Evolutionary conservation across 2,113 vertebrate genomes (phyloP).

Genomic region (Petaurus breviceps): DNA sequence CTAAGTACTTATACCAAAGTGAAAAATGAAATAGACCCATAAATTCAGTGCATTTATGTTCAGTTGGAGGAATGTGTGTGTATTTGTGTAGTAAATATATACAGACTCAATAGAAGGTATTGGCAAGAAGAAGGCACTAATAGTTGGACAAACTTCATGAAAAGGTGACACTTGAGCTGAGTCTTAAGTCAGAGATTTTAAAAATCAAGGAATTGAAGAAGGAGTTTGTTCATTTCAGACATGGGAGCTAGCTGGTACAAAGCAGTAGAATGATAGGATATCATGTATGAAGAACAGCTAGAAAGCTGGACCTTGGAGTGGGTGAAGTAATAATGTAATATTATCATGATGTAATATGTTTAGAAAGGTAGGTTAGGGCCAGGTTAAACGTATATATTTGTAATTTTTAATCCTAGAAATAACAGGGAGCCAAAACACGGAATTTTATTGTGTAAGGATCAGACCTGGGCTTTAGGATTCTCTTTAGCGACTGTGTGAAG

Average conservation of each 20-base stretch:
- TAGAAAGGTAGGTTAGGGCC: neutral
- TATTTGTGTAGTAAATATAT: neutral
- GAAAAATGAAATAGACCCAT: neutral
- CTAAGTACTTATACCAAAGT: neutral
- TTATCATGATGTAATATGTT: neutral
- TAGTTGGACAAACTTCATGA: neutral
- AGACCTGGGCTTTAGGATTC: neutral
- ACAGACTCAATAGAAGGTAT: neutral
- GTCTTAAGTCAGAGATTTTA: neutral
- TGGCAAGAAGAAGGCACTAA: neutral
- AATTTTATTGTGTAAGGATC: neutral
- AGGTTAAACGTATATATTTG: neutral
- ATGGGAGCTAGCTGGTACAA: neutral
- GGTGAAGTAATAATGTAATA: neutral
- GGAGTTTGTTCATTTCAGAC: neutral
- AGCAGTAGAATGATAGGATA: neutral
- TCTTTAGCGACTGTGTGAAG: neutral
- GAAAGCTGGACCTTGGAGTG: neutral
- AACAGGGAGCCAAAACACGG: no score
- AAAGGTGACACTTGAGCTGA: neutral
- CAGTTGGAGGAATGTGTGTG: neutral
- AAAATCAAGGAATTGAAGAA: neutral
- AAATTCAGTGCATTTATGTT: neutral
- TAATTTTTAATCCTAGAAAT: neutral
- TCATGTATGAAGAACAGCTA: neutral